Evolutionary conservation across 2,113 vertebrate species (phyloP).

Genomic region (Gasterosteus nipponicus): DNA sequence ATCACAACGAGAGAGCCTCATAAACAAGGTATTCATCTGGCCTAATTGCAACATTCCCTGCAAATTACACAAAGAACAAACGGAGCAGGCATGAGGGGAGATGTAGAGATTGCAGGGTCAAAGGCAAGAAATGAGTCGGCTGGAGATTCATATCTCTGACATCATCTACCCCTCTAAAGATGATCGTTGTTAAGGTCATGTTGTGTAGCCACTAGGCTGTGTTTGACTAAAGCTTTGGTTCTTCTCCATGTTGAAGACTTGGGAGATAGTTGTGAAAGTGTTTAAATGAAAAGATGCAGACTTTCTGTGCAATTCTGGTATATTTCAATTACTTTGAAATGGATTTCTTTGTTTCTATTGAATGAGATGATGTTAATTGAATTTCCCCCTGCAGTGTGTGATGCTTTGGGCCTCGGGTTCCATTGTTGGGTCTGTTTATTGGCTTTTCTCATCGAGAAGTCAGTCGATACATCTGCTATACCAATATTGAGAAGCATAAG

Average conservation of each 20-base stretch:
- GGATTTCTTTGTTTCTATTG: not conserved
- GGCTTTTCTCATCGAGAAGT: not conserved
- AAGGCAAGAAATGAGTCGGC: constrained; percentile 7
- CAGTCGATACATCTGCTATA: not conserved
- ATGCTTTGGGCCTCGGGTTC: not conserved
- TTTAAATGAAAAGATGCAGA: not conserved
- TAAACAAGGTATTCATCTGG: constrained; percentile 51
- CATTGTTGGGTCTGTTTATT: not conserved
- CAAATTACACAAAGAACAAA: constrained; percentile 30
- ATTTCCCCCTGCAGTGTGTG: not conserved
- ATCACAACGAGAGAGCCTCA: constrained; percentile 59
- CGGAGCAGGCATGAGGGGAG: constrained; percentile 26
- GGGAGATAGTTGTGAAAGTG: no score
- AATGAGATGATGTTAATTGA: not conserved
- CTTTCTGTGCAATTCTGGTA: not conserved
- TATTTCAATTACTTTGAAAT: not conserved
- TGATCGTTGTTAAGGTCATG: constrained; percentile 13
- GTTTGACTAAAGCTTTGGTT: not conserved
- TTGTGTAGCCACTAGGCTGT: not conserved
- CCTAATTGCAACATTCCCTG: constrained; percentile 48
- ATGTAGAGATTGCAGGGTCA: constrained; percentile 33
- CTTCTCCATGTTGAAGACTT: no score
- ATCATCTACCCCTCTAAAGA: not conserved
- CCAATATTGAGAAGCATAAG: not conserved
- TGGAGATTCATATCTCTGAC: constrained; percentile 2